Evolutionary conservation across 37 sponge, comb jelly and placozoan species (phyloP), one percentile per base, ranked within the genome.

Genomic region (Chondrilla cf. caribensis): DNA sequence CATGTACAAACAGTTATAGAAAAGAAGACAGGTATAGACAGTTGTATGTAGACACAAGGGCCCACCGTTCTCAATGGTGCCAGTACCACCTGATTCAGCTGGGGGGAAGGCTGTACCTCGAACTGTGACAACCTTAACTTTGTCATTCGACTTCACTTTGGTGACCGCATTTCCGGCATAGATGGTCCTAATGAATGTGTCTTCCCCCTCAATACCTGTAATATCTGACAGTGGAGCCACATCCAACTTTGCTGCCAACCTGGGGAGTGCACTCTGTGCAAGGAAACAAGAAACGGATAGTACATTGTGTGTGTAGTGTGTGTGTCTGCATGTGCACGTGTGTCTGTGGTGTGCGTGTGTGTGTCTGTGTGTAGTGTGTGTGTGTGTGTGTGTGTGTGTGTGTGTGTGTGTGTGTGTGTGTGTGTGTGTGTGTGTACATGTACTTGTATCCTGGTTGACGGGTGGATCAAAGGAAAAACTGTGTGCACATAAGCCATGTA

Each of bases 161-260:
- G 83, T 86, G 8, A 97, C 76, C 0, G 98, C 98, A 76, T 95
- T 97, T 7, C 98, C 98, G 33, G 97, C 95, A 42, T 97, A 94
- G 32, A 97, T 92, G 38, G 93, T 92, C 37, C 97, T 73, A 1
- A 94, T 86, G 86, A 96, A 98, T 3, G 95, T 92, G 79, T 96
- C 89, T 62, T 91, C 95, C 32, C 84, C 54, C 37, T 87, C 88
- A 35, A 99, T 77, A 1, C 86, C 97, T 42, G 85, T 94, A 36
- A 99, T 86, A 59, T 99, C 99, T 24, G 99, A 99, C 19, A 99
- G 92, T 3, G 97, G 88, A 38, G 95, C 89, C 18, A 96, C 95
- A 79, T 96, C 90, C 70, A 99, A 82, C 59, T 87, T 94, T 42
- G 93, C 97, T 42, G 97, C 99, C 25, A 99, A 77, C 29, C 97